Conservation (phyloP, 2,888 invertebrate species). For the Ormyrus rosae region DNA sequence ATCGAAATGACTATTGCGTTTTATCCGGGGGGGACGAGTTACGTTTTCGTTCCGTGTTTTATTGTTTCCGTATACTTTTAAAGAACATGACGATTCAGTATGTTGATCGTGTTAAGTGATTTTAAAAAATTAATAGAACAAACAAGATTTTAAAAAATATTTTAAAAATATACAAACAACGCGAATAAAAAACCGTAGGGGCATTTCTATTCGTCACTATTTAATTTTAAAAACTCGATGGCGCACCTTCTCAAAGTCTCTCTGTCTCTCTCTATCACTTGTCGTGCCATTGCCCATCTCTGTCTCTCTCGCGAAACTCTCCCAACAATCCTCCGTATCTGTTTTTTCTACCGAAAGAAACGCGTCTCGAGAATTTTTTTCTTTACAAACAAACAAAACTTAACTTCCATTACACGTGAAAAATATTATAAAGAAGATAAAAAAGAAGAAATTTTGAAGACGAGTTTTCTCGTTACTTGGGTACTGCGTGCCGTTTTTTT, state of each 20-base stretch:
- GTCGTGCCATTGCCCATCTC: slow-evolving; percentile 19
- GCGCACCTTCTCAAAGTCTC: slow-evolving; percentile 44
- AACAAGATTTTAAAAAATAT: slow-evolving; percentile 54
- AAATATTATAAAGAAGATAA: slow-evolving; percentile 28
- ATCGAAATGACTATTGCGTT: slow-evolving; percentile 51
- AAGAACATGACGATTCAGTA: slow-evolving; percentile 42
- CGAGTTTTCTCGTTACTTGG: slow-evolving; percentile 56
- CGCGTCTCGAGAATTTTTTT: slow-evolving; percentile 55
- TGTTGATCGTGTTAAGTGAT: slow-evolving; percentile 33
- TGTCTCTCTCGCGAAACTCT: slow-evolving; percentile 44
- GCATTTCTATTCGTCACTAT: slow-evolving; percentile 52
- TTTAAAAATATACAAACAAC: slow-evolving; percentile 53
- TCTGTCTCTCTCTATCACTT: slow-evolving; percentile 44
- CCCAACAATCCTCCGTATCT: slow-evolving; percentile 29
- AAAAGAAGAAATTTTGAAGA: slow-evolving; percentile 55
- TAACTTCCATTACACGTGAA: slow-evolving; percentile 49
- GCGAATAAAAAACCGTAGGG: slow-evolving; percentile 45
- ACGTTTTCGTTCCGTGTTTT: slow-evolving; percentile 34
- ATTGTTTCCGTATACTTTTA: slow-evolving; percentile 32
- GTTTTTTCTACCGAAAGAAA: slow-evolving; percentile 54
- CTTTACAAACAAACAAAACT: slow-evolving; percentile 51
- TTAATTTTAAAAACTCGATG: slow-evolving; percentile 56
- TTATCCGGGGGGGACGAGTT: slow-evolving; percentile 11
- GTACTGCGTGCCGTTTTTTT: slow-evolving; percentile 56
- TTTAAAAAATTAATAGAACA: slow-evolving; percentile 53